Conservation (phyloP, 2,113 vertebrate genomes). For the Pseudonaja textilis region DNA sequence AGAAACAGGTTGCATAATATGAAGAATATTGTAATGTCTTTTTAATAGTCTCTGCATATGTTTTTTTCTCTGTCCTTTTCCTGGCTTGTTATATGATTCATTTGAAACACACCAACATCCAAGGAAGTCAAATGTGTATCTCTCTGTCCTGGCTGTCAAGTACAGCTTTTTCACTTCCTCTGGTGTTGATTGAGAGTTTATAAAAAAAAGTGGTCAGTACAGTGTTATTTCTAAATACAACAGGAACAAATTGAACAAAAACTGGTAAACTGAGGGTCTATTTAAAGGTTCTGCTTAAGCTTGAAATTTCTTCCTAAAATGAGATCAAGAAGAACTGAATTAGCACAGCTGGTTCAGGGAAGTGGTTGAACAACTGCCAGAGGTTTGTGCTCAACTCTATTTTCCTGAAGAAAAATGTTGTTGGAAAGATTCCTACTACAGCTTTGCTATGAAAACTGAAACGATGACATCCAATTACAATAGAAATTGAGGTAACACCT, state of each 20-base stretch:
- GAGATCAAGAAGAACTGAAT: neutral
- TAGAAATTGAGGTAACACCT: neutral
- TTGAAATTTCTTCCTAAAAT: slow-evolving; percentile 1
- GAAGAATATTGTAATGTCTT: slow-evolving; percentile 19
- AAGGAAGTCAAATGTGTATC: slow-evolving; percentile 22
- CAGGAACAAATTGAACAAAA: neutral
- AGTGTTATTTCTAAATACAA: neutral
- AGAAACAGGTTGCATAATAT: neutral
- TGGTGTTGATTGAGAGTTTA: neutral
- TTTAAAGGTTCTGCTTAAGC: neutral
- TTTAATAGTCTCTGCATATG: slow-evolving; percentile 11
- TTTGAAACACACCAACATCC: slow-evolving; percentile 7
- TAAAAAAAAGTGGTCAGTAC: neutral
- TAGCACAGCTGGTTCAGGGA: neutral
- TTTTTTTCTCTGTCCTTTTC: slow-evolving; percentile 5
- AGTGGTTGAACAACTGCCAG: neutral
- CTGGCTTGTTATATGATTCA: slow-evolving; percentile 4
- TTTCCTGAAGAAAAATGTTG: neutral
- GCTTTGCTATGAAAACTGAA: slow-evolving; percentile 4
- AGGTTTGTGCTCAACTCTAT: neutral
- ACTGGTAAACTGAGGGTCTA: neutral
- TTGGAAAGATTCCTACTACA: neutral
- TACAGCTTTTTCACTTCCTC: neutral
- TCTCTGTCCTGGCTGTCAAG: slow-evolving; percentile 13
- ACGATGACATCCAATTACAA: neutral